A percentile compares a stretch with the other conserved stretches of the same genome.
These are phyloP conservation scores for Drosophila trapezifrons DNA, from an alignment of 1,140 invertebrate genomes.

Conservation along the genomic window DNA sequence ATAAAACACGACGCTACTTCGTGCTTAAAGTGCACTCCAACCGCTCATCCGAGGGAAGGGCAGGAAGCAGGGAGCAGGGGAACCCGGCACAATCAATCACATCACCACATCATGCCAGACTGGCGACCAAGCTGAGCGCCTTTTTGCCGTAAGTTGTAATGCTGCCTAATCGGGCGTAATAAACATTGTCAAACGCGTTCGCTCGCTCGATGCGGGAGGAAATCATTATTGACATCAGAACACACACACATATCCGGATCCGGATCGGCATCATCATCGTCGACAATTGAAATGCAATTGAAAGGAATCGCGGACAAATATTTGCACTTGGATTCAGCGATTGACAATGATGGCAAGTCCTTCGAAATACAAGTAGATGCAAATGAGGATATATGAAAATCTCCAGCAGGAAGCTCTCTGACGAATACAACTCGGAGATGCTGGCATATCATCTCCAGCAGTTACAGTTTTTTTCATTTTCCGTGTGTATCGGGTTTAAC, in stretches of 20 bases:
- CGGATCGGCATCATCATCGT: constrained; percentile 32
- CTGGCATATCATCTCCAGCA: neutral
- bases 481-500: neutral
- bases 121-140: constrained; percentile 32
- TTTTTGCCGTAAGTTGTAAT: constrained; percentile 63
- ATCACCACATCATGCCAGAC: constrained; percentile 57
- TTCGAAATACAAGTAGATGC: constrained; percentile 18
- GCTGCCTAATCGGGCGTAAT: constrained; percentile 81
- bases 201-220: constrained; percentile 62
- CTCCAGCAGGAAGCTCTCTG: neutral
- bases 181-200: constrained; percentile 69
- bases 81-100: constrained; percentile 61
- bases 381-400: constrained; percentile 22
- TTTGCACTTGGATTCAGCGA: constrained; percentile 64
- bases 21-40: constrained; percentile 74
- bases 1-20: constrained; percentile 75
- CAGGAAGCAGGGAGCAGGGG: neutral
- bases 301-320: constrained; percentile 76
- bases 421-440: neutral
- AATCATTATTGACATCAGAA: constrained; percentile 40
- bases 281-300: constrained; percentile 79
- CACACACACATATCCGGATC: constrained; percentile 14
- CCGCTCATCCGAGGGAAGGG: constrained; percentile 24
- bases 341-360: constrained; percentile 53
- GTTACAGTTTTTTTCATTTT: no score